Evolutionary conservation across 2,113 vertebrate species (phyloP).

Genomic region (Ictalurus furcatus): DNA sequence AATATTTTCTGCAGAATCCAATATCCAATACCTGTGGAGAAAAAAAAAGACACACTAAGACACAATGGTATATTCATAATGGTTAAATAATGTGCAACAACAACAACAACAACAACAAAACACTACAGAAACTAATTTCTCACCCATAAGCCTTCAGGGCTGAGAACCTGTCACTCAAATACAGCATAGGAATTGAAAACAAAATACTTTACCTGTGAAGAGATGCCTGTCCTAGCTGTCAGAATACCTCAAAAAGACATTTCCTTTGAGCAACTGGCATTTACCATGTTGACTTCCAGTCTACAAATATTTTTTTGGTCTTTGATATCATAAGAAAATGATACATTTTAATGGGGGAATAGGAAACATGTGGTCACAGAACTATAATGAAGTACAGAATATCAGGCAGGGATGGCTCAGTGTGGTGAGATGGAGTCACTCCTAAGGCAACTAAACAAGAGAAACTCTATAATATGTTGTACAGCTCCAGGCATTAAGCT

Average conservation of each 20-base stretch:
- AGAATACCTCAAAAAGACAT: constrained; percentile 74
- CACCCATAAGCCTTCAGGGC: constrained; percentile 5
- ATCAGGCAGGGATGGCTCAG: constrained; percentile 67
- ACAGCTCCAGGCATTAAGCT: background rate
- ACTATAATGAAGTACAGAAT: constrained; percentile 91
- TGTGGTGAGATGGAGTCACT: constrained; percentile 20
- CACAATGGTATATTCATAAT: background rate
- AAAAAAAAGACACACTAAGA: constrained; percentile 22
- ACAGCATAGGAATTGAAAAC: constrained; percentile 13
- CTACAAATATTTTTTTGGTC: constrained; percentile 85
- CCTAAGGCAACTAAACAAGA: constrained; percentile 4
- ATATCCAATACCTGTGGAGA: constrained; percentile 22
- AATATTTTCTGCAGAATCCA: background rate
- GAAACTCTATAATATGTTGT: constrained; percentile 5
- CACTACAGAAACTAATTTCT: background rate
- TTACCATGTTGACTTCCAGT: constrained; percentile 86
- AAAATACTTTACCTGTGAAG: constrained; percentile 1
- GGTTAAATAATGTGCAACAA: background rate
- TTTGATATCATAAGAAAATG: constrained; percentile 97
- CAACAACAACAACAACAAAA: background rate
- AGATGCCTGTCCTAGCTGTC: constrained; percentile 48
- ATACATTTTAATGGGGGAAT: constrained; percentile 90
- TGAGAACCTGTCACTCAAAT: constrained; percentile 17
- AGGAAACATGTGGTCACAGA: constrained; percentile 88
- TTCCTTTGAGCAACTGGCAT: constrained; percentile 84